Conservation (phyloP, 1,140 invertebrate species). For the Papilio aristodemus region DNA sequence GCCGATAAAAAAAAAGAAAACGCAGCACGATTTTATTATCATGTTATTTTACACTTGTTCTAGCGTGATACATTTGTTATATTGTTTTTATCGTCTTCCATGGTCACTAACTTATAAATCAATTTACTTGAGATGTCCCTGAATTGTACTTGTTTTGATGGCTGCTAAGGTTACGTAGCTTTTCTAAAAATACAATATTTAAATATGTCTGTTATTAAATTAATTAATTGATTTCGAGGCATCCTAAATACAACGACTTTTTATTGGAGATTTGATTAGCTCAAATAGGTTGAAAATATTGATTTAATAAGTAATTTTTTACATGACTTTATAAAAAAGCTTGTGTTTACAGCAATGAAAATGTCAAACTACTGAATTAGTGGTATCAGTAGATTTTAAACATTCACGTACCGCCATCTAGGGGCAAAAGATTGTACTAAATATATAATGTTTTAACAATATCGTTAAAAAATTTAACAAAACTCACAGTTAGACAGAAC, state of each 20-base stretch:
- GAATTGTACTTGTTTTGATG: background rate
- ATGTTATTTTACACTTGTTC: background rate
- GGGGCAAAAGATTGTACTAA: background rate
- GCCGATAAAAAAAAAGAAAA: constrained; percentile 23
- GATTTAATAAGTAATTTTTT: too few species aligned
- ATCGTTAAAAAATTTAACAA: too few species aligned
- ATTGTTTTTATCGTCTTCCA: background rate
- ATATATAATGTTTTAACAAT: background rate
- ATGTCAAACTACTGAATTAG: background rate
- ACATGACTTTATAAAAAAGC: too few species aligned
- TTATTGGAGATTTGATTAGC: too few species aligned
- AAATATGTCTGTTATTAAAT: too few species aligned
- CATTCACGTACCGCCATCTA: background rate
- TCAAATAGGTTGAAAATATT: too few species aligned
- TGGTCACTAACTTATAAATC: background rate
- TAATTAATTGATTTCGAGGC: too few species aligned
- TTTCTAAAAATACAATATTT: too few species aligned
- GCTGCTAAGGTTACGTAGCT: too few species aligned
- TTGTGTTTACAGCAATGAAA: too few species aligned
- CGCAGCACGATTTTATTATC: constrained; percentile 7
- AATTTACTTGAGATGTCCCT: background rate
- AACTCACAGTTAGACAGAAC: too few species aligned
- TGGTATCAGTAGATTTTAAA: background rate
- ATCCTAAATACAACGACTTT: too few species aligned
- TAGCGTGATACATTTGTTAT: constrained; percentile 5